Evolutionary conservation across 2,797 vertebrate species (phyloP).

Genomic region (Tapirus indicus): DNA sequence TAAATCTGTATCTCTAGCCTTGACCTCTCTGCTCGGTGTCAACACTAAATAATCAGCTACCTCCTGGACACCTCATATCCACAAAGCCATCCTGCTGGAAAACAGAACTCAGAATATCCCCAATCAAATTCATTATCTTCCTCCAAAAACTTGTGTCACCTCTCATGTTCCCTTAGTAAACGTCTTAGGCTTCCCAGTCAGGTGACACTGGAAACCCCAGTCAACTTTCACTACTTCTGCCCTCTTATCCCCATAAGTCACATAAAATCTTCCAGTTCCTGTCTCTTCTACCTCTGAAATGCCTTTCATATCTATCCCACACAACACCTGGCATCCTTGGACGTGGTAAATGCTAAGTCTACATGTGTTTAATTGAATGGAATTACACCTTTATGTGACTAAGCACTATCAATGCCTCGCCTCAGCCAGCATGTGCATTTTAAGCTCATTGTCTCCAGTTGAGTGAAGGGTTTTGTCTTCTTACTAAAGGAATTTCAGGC

Average conservation of each 20-base stretch:
- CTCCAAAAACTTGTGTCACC: background rate
- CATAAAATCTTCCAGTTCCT: background rate
- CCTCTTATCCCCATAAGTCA: background rate
- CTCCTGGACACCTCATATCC: background rate
- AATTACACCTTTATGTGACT: constrained; percentile 53
- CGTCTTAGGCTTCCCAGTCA: background rate
- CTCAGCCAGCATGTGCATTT: constrained; percentile 3
- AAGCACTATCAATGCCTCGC: background rate
- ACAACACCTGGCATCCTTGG: background rate
- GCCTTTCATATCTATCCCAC: background rate
- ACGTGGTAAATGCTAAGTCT: background rate
- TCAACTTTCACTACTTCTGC: background rate
- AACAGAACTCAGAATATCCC: background rate
- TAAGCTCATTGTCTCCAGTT: constrained; percentile 2
- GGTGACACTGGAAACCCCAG: background rate
- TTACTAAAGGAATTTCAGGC: background rate
- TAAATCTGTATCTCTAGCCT: background rate
- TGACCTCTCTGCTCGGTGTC: background rate
- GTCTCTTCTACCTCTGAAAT: background rate
- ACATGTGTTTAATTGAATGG: constrained; percentile 25
- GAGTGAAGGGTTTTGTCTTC: background rate
- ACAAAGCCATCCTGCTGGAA: background rate
- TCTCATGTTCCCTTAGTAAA: background rate
- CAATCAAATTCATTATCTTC: background rate
- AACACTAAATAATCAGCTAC: background rate